Base-by-base conservation (phyloP, 2,113 vertebrate species). In the Symphodus melops region DNA sequence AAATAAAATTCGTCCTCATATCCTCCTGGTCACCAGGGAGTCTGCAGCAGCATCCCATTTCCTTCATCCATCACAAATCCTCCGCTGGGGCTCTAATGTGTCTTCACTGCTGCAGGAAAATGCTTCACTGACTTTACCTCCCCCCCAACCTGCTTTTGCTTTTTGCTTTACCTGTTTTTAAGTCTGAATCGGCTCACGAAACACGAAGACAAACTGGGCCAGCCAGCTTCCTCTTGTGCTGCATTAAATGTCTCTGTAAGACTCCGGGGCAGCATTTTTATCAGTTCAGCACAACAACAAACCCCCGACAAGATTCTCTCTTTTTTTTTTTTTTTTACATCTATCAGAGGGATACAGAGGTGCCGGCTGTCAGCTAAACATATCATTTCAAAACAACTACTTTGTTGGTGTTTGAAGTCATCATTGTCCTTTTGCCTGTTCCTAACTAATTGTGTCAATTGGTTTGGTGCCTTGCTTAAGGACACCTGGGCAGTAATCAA, bases 21-120 rank as follows among this genome's bases (percentile, higher is more conserved):
- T 65, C 62, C 1, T 44, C 9, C 1, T 6, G 53, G 66, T 65
- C 68, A 36, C 46, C 36, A 48, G 62, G 54, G 78, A 68, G 68
- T 71, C 74, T 74, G 72, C 71, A 52, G 79, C 73, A 73, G 56
- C 59, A 17, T 44, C 44, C 17, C 37, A 13, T 79, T 79, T 65
- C 75, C 72, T 52, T 54, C 76, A 71, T 81, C 73, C 77, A 48
- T 39, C 62, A 73, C 61, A 68, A 61, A 75, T 73, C 75, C 59
- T 72, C 59, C 54, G 6, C 63, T 12, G 66, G 59, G 59, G 0
- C 63, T 81, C 73, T 69, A 68, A 69, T 79, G 77, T 78, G 74
- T 73, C 67, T 56, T 60, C 49, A 67, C 65, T 41, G 79, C 55
- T 28, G 23, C 8, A 0, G 10, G 41, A 48, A 68, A 53, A 23